Percentiles rank a stretch among this genome's conserved stretches.
phyloP scores from a whole-genome alignment of 2,797 vertebrate species.

The Tokudaia tokunoshimensis region DNA sequence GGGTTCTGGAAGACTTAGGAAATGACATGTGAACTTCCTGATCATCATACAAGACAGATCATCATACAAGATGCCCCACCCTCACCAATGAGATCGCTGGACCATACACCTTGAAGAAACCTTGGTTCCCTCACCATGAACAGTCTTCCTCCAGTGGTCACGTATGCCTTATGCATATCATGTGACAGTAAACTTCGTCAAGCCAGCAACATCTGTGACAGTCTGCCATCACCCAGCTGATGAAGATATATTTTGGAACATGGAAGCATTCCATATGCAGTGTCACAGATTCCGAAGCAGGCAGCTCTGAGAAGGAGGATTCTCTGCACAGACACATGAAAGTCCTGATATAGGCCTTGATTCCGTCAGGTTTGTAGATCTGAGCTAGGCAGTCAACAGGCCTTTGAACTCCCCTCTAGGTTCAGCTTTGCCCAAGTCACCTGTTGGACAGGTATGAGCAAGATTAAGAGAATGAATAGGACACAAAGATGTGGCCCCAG shows the following conservation, averaged over 20 bases:
- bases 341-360: conserved; percentile 91
- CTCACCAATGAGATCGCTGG: conserved; percentile 97
- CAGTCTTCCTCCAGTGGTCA: conserved; percentile 98
- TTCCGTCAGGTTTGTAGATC: conserved; percentile 90
- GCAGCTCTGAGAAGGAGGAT: conserved; percentile 98
- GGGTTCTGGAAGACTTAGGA: conserved; percentile 80
- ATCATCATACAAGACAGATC: conserved; percentile 97
- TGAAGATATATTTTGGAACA: conserved; percentile 94
- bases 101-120: conserved; percentile 98
- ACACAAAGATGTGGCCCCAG: conserved; percentile 91
- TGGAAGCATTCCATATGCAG: conserved; percentile 96
- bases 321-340: conserved; percentile 93
- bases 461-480: conserved; percentile 93
- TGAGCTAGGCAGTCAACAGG: conserved; percentile 90
- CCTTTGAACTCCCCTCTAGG: conserved; percentile 91
- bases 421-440: conserved; percentile 91
- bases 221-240: conserved; percentile 96
- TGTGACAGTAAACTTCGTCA: conserved; percentile 95
- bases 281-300: conserved; percentile 96
- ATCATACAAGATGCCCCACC: conserved; percentile 97
- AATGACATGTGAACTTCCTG: conserved; percentile 84
- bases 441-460: conserved; percentile 92
- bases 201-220: conserved; percentile 94
- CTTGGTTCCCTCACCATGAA: conserved; percentile 92
- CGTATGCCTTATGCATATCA: conserved; percentile 97